Base-by-base conservation (phyloP, 2,797 vertebrate genomes). In the Brachyrhaphis roseni region DNA sequence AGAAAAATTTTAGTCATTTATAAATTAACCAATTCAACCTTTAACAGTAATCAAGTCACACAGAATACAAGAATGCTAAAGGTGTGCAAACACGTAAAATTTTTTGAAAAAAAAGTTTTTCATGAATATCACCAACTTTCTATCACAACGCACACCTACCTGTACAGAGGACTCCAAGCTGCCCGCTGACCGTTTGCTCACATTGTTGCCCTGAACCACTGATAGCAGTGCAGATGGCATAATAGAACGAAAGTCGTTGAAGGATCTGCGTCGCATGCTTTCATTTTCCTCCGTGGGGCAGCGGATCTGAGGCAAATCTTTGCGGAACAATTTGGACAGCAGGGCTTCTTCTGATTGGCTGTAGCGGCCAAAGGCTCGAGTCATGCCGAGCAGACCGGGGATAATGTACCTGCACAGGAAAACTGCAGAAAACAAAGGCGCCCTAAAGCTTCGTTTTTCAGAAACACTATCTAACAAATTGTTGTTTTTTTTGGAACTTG, bases 221-320 rank as follows among this genome's bases (percentile, higher is more conserved):
- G 96, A 96, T 46, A 99, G 96, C 43, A 99, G 93, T 1, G 97
- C 97, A 88, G 97, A 97, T 13, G 98, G 98, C 78, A 99, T 92
- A 91, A 99, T 99, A 10, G 98, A 98, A 51, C 98, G 96, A 86
- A 99, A 99, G 90, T 99, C 98, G 68, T 99, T 99, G 91, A 99
- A 99, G 81, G 98, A 99, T 72, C 98, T 95, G 8, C 98, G 95
- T 1, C 98, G 96, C 49, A 97, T 88, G 5, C 97, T 97, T 75
- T 99, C 98, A 0, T 96, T 95, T 77, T 99, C 97, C 81, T 96
- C 96, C 0, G 96, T 88, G 78, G 96, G 94, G 4, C 94, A 95
- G 78, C 92, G 90, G 15, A 95, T 90, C 86, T 96, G 97, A 0
- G 97, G 96, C 0, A 91, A 86, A 73, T 95, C 94, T 93, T 96